Evolutionary conservation across 1,140 invertebrate genomes (phyloP), one percentile per base, ranked within the genome.

Genomic region (Cydia splendana): DNA sequence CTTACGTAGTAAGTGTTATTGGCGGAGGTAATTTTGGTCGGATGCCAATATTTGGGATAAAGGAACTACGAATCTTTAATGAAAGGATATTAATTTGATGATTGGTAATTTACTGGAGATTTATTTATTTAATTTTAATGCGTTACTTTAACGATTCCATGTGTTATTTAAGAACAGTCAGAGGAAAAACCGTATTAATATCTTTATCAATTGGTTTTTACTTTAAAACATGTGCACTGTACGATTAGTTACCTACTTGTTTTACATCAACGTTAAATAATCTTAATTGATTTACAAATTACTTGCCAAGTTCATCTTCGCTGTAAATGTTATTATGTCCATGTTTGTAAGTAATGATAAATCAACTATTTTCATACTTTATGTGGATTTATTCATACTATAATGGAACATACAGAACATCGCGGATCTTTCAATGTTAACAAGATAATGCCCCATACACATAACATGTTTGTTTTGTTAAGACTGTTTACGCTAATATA

Each of bases 1-100:
- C 67, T 71, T 71, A 71, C 67, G 67, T 42, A 34, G 30, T 71
- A 38, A 71, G n/a, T 38, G 30, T n/a, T 71, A 71, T 71, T 38
- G 67, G 34, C 34, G 67, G 10, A 71, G 67, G 67, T 71, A 42
- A 71, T 71, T 71, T 71, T 71, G 67, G 67, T 42, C 2, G 34
- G 15, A 42, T 71, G 67, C 67, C 67, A 71, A 71, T 34, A 2
- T 71, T 18, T 42, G 38, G n/a, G 7, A 42, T 71, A 38, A 71
- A 71, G 67, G 67, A 71, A 69, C 2, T 38, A n/a, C 65, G n/a
- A 69, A 69, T 69, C 10, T 48, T 69, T 45, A 20, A 34, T 71
- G n/a, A 38, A 38, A 24, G 20, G 57, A 62, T 62, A 62, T 62
- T 18, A 7, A 57, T 18, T 62, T 62, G 57, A 24, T 24, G 7